Percentiles rank a stretch among this genome's conserved stretches.
Conservation (phyloP, 2,888 invertebrate genomes). For the Plebejus melissa region DNA sequence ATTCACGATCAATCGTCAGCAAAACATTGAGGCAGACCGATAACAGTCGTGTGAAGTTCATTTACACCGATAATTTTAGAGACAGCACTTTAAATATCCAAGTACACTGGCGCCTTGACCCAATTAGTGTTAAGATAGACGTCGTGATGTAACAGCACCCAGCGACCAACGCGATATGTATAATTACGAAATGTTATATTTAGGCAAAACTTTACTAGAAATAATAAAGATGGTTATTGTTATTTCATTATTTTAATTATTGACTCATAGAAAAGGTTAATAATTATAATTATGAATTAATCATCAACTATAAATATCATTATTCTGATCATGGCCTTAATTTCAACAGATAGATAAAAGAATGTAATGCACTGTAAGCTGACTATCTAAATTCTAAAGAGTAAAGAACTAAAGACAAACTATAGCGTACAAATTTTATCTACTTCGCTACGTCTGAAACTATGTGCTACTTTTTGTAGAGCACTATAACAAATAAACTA, state of each 20-base stretch:
- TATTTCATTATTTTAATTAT: neutral
- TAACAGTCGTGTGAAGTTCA: slow-evolving; percentile 20
- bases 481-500: neutral
- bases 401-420: too few relatives aligned
- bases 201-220: neutral
- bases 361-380: neutral
- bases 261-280: neutral
- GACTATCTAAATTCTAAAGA: neutral
- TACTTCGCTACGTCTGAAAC: neutral
- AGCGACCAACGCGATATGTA: slow-evolving; percentile 21
- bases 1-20: neutral
- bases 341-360: neutral
- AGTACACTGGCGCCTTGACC: slow-evolving; percentile 27
- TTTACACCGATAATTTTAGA: slow-evolving; percentile 19
- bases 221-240: neutral
- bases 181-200: slow-evolving; percentile 8
- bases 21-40: neutral
- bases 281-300: neutral
- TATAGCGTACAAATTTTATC: neutral
- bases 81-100: slow-evolving; percentile 3
- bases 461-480: slow-evolving; percentile 2
- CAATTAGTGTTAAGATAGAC: slow-evolving; percentile 27
- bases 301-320: too few relatives aligned
- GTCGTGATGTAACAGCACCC: slow-evolving; percentile 28
- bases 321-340: too few relatives aligned